phyloP scores from a whole-genome alignment of 2,797 vertebrate genomes.

The Hippocampus kuda region DNA sequence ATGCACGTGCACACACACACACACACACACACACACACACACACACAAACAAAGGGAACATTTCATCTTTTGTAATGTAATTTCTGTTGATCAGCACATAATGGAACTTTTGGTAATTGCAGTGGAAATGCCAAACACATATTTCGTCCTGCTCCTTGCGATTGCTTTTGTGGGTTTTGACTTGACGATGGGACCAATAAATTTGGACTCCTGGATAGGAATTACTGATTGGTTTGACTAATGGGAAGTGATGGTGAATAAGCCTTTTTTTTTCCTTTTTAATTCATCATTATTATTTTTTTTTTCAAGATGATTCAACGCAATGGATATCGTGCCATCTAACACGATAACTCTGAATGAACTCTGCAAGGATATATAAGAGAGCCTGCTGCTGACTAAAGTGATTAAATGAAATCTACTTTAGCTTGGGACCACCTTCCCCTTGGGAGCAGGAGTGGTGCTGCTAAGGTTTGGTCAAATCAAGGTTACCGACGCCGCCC shows the following conservation, averaged over 20 bases:
- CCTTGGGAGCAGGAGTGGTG: neutral
- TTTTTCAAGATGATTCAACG: neutral
- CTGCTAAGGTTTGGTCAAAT: neutral
- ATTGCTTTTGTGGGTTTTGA: neutral
- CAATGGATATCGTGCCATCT: neutral
- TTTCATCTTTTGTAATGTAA: neutral
- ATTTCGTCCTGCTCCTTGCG: neutral
- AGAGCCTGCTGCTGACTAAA: neutral
- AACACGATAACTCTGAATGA: neutral
- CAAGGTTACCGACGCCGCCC: neutral
- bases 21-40: too few species aligned
- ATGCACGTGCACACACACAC: neutral
- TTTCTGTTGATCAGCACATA: conserved; percentile 4
- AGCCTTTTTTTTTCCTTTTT: neutral
- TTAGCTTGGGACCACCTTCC: neutral
- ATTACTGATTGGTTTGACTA: neutral
- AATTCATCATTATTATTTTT: too few species aligned
- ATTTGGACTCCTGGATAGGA: neutral
- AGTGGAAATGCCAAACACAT: conserved; percentile 2
- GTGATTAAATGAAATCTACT: neutral
- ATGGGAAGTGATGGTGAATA: neutral
- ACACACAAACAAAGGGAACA: neutral
- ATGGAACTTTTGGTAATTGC: conserved; percentile 1
- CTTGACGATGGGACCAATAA: neutral
- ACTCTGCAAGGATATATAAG: neutral